phyloP scores from a whole-genome alignment of 2,888 invertebrate genomes.

The Beris chalybata region DNA sequence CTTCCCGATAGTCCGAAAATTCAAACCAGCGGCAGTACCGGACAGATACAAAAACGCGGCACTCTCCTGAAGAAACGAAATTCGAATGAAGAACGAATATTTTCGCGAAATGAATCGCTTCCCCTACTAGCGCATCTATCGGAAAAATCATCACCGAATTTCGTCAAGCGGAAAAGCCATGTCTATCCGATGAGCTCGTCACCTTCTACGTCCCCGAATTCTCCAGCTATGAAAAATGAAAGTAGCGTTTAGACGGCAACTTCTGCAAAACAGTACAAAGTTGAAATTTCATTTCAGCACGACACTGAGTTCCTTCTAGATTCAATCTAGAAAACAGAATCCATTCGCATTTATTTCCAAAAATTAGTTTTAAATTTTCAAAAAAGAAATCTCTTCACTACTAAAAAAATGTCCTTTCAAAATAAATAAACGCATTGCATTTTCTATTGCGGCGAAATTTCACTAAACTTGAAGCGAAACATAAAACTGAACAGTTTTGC shows the following conservation, averaged over 20 bases:
- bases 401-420: too few species aligned
- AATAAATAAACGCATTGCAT: too few species aligned
- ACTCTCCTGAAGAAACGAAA: slow-evolving; percentile 50
- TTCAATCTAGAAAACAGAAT: too few species aligned
- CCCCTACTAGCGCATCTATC: slow-evolving; percentile 60
- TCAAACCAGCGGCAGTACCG: slow-evolving; percentile 40
- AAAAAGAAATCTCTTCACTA: too few species aligned
- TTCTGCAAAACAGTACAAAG: not conserved
- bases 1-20: slow-evolving; percentile 38
- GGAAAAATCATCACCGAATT: slow-evolving; percentile 58
- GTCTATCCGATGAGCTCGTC: slow-evolving; percentile 62
- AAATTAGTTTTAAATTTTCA: too few species aligned
- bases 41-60: slow-evolving; percentile 40
- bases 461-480: too few species aligned
- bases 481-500: not conserved
- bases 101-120: slow-evolving; percentile 59
- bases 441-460: too few species aligned
- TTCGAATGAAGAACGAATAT: slow-evolving; percentile 53
- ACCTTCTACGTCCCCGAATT: slow-evolving; percentile 40
- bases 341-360: too few species aligned
- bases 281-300: too few species aligned
- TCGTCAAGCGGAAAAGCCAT: slow-evolving; percentile 64
- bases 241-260: slow-evolving; percentile 40
- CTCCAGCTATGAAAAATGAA: slow-evolving; percentile 41
- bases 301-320: too few species aligned